Evolutionary conservation across 2,888 invertebrate species (phyloP).

Genomic region (Phragmatobia fuliginosa): DNA sequence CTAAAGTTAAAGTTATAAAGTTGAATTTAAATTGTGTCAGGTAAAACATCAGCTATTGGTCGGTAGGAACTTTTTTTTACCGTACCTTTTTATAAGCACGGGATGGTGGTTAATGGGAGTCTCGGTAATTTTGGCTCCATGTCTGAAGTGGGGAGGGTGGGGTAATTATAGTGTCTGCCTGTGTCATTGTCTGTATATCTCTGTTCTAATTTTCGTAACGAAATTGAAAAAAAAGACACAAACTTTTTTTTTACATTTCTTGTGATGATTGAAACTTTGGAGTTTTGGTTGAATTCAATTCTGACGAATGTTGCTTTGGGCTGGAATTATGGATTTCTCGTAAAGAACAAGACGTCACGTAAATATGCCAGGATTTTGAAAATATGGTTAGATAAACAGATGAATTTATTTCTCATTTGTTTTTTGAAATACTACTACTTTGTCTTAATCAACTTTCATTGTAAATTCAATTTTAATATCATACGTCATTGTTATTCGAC

Average conservation of each 20-base stretch:
- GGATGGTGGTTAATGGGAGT: constrained; percentile 81
- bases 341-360: neutral
- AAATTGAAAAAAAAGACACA: constrained; percentile 61
- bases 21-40: constrained; percentile 51
- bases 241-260: constrained; percentile 33
- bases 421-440: neutral
- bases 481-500: no score
- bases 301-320: constrained; percentile 33
- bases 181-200: constrained; percentile 83
- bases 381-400: neutral
- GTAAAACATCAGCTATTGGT: constrained; percentile 65
- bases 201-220: constrained; percentile 68
- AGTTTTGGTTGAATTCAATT: constrained; percentile 35
- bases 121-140: constrained; percentile 76
- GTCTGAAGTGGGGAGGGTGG: constrained; percentile 51
- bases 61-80: constrained; percentile 72
- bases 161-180: constrained; percentile 81
- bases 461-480: neutral
- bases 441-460: neutral
- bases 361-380: neutral
- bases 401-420: neutral
- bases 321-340: constrained; percentile 5
- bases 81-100: constrained; percentile 76
- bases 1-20: constrained; percentile 38
- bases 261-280: constrained; percentile 45